Evolutionary conservation across 37 sponge, comb jelly and placozoan species (phyloP).

Genomic region (Aplysina aerophoba): DNA sequence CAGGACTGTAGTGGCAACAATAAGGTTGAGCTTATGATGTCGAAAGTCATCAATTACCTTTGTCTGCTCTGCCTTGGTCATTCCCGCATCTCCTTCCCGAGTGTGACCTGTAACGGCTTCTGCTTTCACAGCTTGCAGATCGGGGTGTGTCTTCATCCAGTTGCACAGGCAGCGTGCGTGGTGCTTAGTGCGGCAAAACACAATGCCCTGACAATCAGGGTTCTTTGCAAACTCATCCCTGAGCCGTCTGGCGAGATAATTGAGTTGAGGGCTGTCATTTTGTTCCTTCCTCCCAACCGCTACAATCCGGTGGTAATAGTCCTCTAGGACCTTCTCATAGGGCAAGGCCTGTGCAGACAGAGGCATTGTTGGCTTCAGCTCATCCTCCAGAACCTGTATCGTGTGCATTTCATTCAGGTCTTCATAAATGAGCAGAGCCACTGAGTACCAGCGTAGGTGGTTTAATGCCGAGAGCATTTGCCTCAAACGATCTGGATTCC

Average conservation of each 20-base stretch:
- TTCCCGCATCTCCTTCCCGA: conserved; percentile 44
- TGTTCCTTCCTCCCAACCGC: background rate
- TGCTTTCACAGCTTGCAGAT: background rate
- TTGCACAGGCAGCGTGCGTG: conserved; percentile 4
- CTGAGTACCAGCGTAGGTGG: conserved; percentile 15
- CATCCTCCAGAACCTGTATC: background rate
- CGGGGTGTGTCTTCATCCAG: background rate
- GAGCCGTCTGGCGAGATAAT: background rate
- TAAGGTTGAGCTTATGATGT: conserved; percentile 68
- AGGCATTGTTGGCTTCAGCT: background rate
- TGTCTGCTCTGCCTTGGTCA: conserved; percentile 68
- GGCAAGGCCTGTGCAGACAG: background rate
- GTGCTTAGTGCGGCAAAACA: conserved; percentile 23
- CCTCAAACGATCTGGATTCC: background rate
- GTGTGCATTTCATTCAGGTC: conserved; percentile 23
- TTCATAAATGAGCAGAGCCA: conserved; percentile 26
- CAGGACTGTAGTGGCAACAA: conserved; percentile 33
- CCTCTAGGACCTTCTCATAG: background rate
- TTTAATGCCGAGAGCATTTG: background rate
- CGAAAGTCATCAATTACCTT: conserved; percentile 77
- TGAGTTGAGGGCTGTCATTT: conserved; percentile 10
- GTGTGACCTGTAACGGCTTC: conserved; percentile 54
- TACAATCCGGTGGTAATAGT: background rate
- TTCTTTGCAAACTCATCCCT: background rate
- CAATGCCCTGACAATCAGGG: conserved; percentile 12